Percentiles rank a stretch among this genome's conserved stretches.
Conservation (phyloP, 2,797 vertebrate genomes). For the Crossoptilon crossoptilon region DNA sequence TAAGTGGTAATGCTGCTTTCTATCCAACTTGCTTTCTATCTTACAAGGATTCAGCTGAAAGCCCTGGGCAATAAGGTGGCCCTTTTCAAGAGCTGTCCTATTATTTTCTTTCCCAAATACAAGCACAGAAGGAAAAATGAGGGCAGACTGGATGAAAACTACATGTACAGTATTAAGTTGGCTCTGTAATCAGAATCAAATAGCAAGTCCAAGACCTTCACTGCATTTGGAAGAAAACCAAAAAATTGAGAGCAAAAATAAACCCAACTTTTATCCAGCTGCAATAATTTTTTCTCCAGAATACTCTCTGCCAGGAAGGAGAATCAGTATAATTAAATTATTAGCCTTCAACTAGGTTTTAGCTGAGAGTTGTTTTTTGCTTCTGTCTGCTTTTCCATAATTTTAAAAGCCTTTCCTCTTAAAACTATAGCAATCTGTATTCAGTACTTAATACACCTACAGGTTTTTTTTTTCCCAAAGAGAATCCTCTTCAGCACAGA, state of each 20-base stretch:
- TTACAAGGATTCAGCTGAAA: conserved; percentile 20
- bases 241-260: conserved; percentile 55
- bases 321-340: conserved; percentile 35
- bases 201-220: conserved; percentile 56
- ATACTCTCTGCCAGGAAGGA: conserved; percentile 33
- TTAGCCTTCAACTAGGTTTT: conserved; percentile 8
- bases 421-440: neutral
- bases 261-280: conserved; percentile 53
- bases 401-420: neutral
- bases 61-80: neutral
- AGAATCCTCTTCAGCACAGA: neutral
- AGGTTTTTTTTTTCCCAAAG: neutral
- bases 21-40: neutral
- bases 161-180: conserved; percentile 5
- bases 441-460: neutral
- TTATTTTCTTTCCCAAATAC: conserved; percentile 26
- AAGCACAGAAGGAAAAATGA: conserved; percentile 58
- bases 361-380: neutral
- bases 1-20: neutral
- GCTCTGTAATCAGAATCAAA: conserved; percentile 45
- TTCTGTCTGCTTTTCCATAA: neutral
- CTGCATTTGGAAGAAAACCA: conserved; percentile 44
- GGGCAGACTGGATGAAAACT: conserved; percentile 55
- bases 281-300: conserved; percentile 33
- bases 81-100: neutral